Conservation (phyloP, 1,140 invertebrate genomes). For the Papilio polytes region DNA sequence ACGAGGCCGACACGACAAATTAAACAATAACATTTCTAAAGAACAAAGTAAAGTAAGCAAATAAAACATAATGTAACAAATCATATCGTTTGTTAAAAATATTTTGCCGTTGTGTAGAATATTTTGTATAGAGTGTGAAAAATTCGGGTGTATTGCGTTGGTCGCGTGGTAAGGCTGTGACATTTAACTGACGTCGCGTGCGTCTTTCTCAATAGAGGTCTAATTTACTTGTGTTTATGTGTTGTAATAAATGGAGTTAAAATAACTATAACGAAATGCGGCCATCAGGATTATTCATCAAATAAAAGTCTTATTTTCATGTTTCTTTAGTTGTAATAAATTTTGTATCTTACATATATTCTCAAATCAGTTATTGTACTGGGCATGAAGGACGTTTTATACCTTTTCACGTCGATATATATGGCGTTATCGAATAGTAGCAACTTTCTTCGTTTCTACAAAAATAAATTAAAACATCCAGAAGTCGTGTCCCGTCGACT, state of each 20-base stretch:
- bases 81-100: neutral
- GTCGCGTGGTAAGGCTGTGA: neutral
- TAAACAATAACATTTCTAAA: neutral
- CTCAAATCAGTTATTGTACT: too few relatives aligned
- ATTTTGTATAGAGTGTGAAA: neutral
- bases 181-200: neutral
- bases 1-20: conserved; percentile 39
- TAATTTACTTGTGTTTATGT: neutral
- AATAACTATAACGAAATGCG: neutral
- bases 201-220: neutral
- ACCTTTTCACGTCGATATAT: too few relatives aligned
- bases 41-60: conserved; percentile 2
- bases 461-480: neutral
- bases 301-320: too few relatives aligned
- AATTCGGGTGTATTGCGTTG: neutral
- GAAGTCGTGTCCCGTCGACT: conserved; percentile 39
- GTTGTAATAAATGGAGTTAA: neutral
- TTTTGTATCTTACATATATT: too few relatives aligned
- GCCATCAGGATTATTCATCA: too few relatives aligned
- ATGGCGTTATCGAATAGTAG: too few relatives aligned
- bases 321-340: too few relatives aligned
- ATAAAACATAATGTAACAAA: neutral
- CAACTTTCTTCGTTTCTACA: too few relatives aligned
- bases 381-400: too few relatives aligned
- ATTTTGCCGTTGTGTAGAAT: neutral